A percentile compares a stretch with the other conserved stretches of the same genome.
Conservation (phyloP, 2,888 invertebrate genomes). For the Drosophila leonis region DNA sequence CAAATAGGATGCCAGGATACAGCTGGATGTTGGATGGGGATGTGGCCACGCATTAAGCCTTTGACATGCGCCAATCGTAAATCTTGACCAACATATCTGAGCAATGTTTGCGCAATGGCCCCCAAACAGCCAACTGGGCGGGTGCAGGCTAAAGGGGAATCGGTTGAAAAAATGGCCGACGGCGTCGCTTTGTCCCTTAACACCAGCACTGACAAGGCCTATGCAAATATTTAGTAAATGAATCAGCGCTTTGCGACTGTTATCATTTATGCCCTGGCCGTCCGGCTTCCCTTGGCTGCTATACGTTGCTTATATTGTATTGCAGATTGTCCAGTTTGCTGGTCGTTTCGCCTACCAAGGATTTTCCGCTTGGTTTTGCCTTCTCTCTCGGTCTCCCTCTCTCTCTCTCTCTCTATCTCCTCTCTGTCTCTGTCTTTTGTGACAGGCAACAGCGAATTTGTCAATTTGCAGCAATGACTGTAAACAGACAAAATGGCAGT, state of each 20-base stretch:
- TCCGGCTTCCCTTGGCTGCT: slow-evolving; percentile 24
- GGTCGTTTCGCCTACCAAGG: slow-evolving; percentile 28
- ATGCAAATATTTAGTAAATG: slow-evolving; percentile 84
- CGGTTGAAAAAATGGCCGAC: slow-evolving; percentile 51
- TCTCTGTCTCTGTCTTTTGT: neutral
- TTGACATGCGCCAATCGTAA: slow-evolving; percentile 83
- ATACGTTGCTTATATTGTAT: slow-evolving; percentile 18
- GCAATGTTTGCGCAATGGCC: slow-evolving; percentile 70
- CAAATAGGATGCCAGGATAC: slow-evolving; percentile 57
- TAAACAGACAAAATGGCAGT: slow-evolving; percentile 67
- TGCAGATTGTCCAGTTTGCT: slow-evolving; percentile 31
- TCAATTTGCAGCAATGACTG: slow-evolving; percentile 81
- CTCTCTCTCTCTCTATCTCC: neutral
- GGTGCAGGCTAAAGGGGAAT: slow-evolving; percentile 5
- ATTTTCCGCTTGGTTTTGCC: slow-evolving; percentile 22
- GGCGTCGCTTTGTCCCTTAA: slow-evolving; percentile 72
- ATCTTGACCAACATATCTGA: slow-evolving; percentile 82
- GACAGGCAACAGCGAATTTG: slow-evolving; percentile 78
- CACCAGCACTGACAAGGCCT: slow-evolving; percentile 81
- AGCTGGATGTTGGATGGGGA: slow-evolving; percentile 23
- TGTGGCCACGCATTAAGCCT: slow-evolving; percentile 70
- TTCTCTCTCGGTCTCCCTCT: neutral
- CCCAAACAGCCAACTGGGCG: slow-evolving; percentile 12
- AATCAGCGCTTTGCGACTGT: slow-evolving; percentile 83
- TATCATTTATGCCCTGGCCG: slow-evolving; percentile 75